phyloP scores from a whole-genome alignment of 2,113 vertebrate genomes.

The Cacatua alba region DNA sequence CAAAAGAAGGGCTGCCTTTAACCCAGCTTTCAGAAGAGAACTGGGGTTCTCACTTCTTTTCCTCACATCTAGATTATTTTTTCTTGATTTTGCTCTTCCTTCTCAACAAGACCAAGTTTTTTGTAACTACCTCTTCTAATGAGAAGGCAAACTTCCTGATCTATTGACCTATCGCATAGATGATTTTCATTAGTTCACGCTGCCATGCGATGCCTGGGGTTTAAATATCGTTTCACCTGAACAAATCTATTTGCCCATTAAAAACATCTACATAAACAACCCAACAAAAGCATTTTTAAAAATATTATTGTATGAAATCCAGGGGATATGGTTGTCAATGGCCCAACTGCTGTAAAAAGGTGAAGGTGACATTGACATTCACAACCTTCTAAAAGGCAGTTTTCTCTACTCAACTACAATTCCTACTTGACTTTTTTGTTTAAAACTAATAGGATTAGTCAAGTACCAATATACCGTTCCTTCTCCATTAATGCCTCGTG shows the following conservation, averaged over 20 bases:
- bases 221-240: slow-evolving; percentile 19
- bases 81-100: neutral
- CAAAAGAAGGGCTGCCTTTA: neutral
- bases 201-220: neutral
- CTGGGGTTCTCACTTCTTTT: neutral
- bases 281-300: neutral
- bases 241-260: slow-evolving; percentile 27
- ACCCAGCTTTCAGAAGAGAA: neutral
- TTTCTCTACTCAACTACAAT: neutral
- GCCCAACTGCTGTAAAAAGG: neutral
- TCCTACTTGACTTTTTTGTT: neutral
- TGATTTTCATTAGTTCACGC: slow-evolving; percentile 66
- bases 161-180: slow-evolving; percentile 56
- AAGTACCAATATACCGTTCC: neutral
- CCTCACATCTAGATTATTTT: neutral
- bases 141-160: slow-evolving; percentile 51
- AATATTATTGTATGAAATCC: neutral
- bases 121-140: slow-evolving; percentile 49
- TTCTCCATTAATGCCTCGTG: neutral
- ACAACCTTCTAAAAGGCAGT: neutral
- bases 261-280: slow-evolving; percentile 24
- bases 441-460: neutral
- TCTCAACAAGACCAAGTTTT: neutral
- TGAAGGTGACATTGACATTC: neutral
- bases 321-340: neutral